Conservation (phyloP, 2,797 vertebrate genomes). For the Bryconaethiops microstoma region DNA sequence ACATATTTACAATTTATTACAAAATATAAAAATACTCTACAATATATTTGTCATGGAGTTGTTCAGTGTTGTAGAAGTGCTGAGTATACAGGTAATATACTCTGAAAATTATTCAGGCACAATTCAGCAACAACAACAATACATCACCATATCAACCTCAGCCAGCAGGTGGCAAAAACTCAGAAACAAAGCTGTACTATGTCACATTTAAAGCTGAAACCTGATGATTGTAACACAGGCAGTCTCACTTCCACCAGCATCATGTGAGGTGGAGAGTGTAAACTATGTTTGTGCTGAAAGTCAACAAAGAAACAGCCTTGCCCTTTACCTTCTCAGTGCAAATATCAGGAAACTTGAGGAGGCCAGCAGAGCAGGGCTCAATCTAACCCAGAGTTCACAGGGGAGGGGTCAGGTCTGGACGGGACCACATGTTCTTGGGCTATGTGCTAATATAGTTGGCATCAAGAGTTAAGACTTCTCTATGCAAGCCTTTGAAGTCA, state of each 20-base stretch:
- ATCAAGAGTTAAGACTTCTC: slow-evolving; percentile 52
- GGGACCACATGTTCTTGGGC: background rate
- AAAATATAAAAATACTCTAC: too few relatives aligned
- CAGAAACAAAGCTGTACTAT: background rate
- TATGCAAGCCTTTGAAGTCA: slow-evolving; percentile 45
- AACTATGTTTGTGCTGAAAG: slow-evolving; percentile 11
- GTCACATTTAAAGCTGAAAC: too few relatives aligned
- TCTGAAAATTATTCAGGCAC: too few relatives aligned
- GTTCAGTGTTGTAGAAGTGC: too few relatives aligned
- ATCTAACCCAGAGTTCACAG: background rate
- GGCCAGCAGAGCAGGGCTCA: background rate
- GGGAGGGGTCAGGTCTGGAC: slow-evolving; percentile 8
- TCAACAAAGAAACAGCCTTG: slow-evolving; percentile 3
- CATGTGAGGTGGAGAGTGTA: background rate
- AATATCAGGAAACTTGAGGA: slow-evolving; percentile 11
- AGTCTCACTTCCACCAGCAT: background rate
- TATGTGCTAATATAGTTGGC: slow-evolving; percentile 61
- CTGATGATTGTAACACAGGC: background rate
- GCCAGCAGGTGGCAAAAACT: slow-evolving; percentile 4
- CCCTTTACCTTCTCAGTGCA: background rate
- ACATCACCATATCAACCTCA: background rate
- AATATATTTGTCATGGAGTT: too few relatives aligned
- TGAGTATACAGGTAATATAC: too few relatives aligned
- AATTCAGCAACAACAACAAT: background rate
- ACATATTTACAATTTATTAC: too few relatives aligned